A percentile compares a stretch with the other conserved stretches of the same genome.
Conservation (phyloP, 2,113 vertebrate species). For the Bostrychus sinensis region DNA sequence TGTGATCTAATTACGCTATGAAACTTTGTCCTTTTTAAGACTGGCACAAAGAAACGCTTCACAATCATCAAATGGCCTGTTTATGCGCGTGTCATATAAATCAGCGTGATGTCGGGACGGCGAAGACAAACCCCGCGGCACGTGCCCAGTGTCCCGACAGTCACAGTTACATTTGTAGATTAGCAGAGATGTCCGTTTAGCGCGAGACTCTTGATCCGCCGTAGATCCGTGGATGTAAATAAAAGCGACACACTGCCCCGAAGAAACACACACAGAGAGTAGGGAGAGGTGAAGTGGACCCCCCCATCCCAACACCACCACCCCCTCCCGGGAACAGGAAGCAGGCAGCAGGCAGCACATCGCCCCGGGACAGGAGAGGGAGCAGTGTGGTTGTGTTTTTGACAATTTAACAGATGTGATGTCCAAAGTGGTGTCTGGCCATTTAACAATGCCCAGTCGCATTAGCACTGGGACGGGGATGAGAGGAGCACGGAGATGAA, state of each 20-base stretch:
- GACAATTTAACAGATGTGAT: conserved; percentile 63
- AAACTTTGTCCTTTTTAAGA: conserved; percentile 33
- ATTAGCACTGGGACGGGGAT: conserved; percentile 48
- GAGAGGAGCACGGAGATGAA: conserved; percentile 44
- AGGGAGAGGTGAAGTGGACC: conserved; percentile 38
- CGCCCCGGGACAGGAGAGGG: conserved; percentile 39
- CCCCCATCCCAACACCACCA: background rate
- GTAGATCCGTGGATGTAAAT: conserved; percentile 43
- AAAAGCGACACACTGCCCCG: conserved; percentile 57
- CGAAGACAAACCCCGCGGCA: conserved; percentile 42
- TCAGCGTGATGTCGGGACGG: conserved; percentile 50
- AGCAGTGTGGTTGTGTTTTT: conserved; percentile 23
- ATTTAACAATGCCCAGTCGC: conserved; percentile 50
- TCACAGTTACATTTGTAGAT: conserved; percentile 37
- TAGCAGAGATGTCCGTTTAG: conserved; percentile 57
- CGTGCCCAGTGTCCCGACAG: conserved; percentile 15
- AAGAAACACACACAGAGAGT: conserved; percentile 29
- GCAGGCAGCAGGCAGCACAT: conserved; percentile 55
- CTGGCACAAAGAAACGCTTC: conserved; percentile 22
- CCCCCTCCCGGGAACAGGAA: conserved; percentile 36
- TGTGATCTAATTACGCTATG: conserved; percentile 41
- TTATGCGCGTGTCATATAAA: conserved; percentile 45
- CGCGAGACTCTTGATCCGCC: conserved; percentile 46
- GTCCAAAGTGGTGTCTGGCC: conserved; percentile 55
- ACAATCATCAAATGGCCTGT: conserved; percentile 54